Evolutionary conservation across 2,888 invertebrate species (phyloP), one percentile per base, ranked within the genome.

Genomic region (Lasioglossum malachurum): DNA sequence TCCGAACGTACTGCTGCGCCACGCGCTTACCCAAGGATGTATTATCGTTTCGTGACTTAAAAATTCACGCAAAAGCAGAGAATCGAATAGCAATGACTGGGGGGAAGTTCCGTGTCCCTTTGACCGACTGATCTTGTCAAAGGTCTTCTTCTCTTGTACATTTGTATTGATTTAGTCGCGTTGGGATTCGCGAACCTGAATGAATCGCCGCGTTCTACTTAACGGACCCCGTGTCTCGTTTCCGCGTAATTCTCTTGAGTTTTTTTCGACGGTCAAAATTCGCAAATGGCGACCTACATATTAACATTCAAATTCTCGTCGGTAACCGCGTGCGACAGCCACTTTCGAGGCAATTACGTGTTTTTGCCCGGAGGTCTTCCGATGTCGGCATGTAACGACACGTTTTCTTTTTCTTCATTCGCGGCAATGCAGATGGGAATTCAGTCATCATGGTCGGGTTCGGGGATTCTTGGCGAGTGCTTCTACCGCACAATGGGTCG

Each of bases 1-100:
- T 78, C 31, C n/a, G 78, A 84, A 64, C 53, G 23, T 78, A 72
- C 77, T 82, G 74, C 77, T 80, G 80, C 4, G n/a, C 12, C n/a
- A n/a, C 12, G n/a, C 57, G 57, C 12, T 57, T 57, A 57, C 10
- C n/a, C 53, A 4, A n/a, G 10, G 57, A n/a, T n/a, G 12, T 10
- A n/a, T n/a, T 57, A 57, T n/a, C 12, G 53, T 16, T 57, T 23
- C n/a, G n/a, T 57, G 10, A 57, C n/a, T 57, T 0, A 57, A 57
- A n/a, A 57, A 12, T 57, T n/a, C 57, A 57, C 57, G n/a, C 12
- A 4, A 57, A 57, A 23, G 2, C 5, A 49, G 5, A 19, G 53
- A 57, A n/a, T n/a, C 23, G 57, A 57, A 12, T 12, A 57, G 12
- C 10, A 57, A n/a, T 1, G 57, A 57, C n/a, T 4, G n/a, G 4